Evolutionary conservation across 2,888 invertebrate species (phyloP).

Genomic region (Drosophila gaucha): DNA sequence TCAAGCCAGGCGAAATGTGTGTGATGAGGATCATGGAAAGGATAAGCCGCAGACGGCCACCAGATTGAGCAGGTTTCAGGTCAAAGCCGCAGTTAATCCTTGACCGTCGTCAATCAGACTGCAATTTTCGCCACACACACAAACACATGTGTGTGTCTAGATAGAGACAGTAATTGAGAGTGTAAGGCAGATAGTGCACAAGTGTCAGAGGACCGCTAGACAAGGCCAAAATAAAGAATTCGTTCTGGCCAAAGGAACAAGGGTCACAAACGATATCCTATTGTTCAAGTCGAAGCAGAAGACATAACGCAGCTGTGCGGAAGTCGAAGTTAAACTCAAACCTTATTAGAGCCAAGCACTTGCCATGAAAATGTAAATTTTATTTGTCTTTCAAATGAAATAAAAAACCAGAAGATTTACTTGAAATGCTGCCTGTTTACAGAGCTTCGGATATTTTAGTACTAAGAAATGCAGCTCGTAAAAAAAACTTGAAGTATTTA

Average conservation of each 20-base stretch:
- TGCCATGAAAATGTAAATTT: background rate
- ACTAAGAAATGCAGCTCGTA: slow-evolving; percentile 26
- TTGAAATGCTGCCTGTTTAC: background rate
- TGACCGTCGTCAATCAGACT: slow-evolving; percentile 70
- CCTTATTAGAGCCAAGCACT: background rate
- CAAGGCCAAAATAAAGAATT: slow-evolving; percentile 64
- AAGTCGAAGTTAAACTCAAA: slow-evolving; percentile 14
- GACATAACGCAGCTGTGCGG: slow-evolving; percentile 1
- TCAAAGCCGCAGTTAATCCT: slow-evolving; percentile 11
- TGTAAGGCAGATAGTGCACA: slow-evolving; percentile 42
- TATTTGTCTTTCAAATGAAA: no score
- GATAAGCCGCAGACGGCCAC: slow-evolving; percentile 29
- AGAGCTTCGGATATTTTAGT: background rate
- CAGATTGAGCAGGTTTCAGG: slow-evolving; percentile 15
- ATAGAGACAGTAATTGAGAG: slow-evolving; percentile 23
- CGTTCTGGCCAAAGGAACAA: slow-evolving; percentile 39
- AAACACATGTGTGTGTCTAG: background rate
- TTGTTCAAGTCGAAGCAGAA: slow-evolving; percentile 6
- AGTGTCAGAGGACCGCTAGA: slow-evolving; percentile 74
- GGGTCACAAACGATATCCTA: slow-evolving; percentile 68
- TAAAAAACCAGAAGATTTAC: no score
- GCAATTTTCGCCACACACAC: slow-evolving; percentile 26
- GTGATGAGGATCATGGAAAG: slow-evolving; percentile 69
- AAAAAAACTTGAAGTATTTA: slow-evolving; percentile 42
- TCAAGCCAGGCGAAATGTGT: slow-evolving; percentile 61